Percentiles rank a stretch among this genome's conserved stretches.
Conservation (phyloP, 2,888 invertebrate species). For the Platycheirus albimanus region DNA sequence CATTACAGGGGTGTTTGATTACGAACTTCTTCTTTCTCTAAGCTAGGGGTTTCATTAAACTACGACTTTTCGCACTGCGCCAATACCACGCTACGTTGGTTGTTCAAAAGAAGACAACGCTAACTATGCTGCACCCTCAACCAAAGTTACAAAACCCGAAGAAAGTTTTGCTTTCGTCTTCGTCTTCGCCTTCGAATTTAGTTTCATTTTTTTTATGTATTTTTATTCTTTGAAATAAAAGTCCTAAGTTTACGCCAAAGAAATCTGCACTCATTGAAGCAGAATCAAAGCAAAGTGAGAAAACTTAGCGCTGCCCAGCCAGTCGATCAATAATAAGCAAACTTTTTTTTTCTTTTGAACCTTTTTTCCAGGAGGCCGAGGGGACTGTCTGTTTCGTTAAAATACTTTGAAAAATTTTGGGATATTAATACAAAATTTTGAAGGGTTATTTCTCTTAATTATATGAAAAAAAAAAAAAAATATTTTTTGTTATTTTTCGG, state of each 20-base stretch:
- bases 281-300: conserved; percentile 34
- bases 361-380: conserved; percentile 20
- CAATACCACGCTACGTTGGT: conserved; percentile 11
- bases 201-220: too few relatives aligned
- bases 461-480: conserved; percentile 15
- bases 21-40: conserved; percentile 4
- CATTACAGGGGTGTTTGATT: conserved; percentile 4
- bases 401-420: conserved; percentile 51
- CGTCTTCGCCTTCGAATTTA: too few relatives aligned
- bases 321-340: conserved; percentile 45
- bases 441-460: conserved; percentile 70
- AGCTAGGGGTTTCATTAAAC: neutral
- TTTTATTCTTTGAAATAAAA: conserved; percentile 2
- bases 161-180: conserved; percentile 16
- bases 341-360: conserved; percentile 17
- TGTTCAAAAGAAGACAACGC: neutral
- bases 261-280: conserved; percentile 34
- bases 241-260: conserved; percentile 20
- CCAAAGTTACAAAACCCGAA: neutral
- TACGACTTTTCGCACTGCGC: conserved; percentile 1
- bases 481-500: conserved; percentile 47
- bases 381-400: conserved; percentile 26
- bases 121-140: conserved; percentile 1
- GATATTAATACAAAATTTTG: conserved; percentile 50
- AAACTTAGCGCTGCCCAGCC: conserved; percentile 19